These are phyloP conservation scores for Nerophis lumbriciformis DNA, from an alignment of 2,113 vertebrate genomes.

Conservation along the genomic window DNA sequence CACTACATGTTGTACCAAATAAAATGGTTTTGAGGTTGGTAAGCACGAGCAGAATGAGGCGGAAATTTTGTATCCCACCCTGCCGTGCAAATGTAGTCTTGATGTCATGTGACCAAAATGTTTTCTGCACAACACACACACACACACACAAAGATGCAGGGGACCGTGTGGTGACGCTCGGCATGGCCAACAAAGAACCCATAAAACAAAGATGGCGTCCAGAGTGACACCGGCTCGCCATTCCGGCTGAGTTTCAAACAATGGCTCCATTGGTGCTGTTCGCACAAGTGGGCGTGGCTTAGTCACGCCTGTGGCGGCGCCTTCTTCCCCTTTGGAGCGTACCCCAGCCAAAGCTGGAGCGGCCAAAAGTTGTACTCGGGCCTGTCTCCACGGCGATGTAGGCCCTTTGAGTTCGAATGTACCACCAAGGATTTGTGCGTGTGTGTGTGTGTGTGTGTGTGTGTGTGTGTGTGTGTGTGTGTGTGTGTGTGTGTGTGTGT, in stretches of 20 bases:
- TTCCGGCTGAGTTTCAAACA: background rate
- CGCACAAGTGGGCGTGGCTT: background rate
- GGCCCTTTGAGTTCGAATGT: background rate
- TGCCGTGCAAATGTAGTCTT: too few species aligned
- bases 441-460: background rate
- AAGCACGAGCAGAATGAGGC: too few species aligned
- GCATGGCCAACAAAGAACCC: background rate
- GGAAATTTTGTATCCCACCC: too few species aligned
- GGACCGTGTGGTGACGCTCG: background rate
- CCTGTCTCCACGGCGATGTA: background rate
- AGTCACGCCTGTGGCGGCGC: too few species aligned
- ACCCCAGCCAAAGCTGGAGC: too few species aligned
- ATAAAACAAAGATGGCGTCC: constrained; percentile 5
- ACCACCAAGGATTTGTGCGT: background rate
- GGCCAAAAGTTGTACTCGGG: background rate
- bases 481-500: background rate
- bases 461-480: background rate
- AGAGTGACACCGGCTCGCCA: background rate
- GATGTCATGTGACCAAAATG: too few species aligned
- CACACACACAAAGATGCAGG: too few species aligned
- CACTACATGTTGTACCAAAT: too few species aligned
- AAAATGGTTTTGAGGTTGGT: too few species aligned
- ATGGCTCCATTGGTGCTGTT: background rate
- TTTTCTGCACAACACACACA: too few species aligned
- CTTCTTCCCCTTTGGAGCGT: too few species aligned